Conservation (phyloP, 2,113 vertebrate species). For the Heterocephalus glaber region DNA sequence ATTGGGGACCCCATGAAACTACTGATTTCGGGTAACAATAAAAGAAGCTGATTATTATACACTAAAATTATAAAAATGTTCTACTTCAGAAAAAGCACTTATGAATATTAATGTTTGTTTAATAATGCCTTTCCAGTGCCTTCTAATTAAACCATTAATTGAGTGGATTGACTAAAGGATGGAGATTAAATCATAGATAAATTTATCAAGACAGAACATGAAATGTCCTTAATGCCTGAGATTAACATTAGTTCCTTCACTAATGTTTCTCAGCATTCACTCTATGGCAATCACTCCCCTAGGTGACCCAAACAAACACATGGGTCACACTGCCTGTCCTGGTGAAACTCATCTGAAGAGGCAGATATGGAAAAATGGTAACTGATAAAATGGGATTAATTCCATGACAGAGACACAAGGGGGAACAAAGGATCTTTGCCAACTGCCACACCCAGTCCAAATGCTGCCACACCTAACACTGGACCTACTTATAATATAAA, state of each 20-base stretch:
- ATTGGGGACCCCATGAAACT: not conserved
- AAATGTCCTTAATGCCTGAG: not conserved
- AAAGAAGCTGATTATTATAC: not conserved
- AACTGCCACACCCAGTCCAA: not conserved
- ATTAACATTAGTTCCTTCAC: not conserved
- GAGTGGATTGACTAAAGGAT: not conserved
- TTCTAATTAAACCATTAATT: not conserved
- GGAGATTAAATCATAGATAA: not conserved
- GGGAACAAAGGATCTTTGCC: not conserved
- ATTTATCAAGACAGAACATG: not conserved
- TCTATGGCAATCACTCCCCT: not conserved
- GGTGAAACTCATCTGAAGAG: not conserved
- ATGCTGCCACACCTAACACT: not conserved
- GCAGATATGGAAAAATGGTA: not conserved
- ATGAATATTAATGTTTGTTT: not conserved
- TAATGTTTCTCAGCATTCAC: not conserved
- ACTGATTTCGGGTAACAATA: not conserved
- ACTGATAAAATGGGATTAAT: not conserved
- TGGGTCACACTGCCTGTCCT: not conserved
- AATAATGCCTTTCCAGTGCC: not conserved
- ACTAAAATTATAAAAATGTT: constrained; percentile 7
- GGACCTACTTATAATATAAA: not conserved
- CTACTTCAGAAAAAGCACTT: not conserved
- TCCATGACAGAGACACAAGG: not conserved
- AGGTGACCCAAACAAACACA: not conserved